phyloP scores from a whole-genome alignment of 1,140 invertebrate genomes.

The Phymastichus coffea region DNA sequence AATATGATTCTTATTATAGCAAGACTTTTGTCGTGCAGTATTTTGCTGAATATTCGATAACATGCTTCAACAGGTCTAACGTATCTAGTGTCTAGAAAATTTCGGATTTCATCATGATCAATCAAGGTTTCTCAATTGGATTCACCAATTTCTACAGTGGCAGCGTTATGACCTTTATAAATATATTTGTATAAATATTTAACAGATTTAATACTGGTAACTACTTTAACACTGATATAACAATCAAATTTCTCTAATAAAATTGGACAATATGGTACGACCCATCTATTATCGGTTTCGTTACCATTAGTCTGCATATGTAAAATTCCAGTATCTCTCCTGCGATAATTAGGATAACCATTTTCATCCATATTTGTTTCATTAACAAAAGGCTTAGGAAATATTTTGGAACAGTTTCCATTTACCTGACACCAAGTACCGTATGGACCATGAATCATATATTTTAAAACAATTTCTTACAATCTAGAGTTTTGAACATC shows the following conservation, averaged over 20 bases:
- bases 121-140: background rate
- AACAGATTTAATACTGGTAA: slow-evolving; percentile 17
- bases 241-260: slow-evolving; percentile 16
- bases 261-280: slow-evolving; percentile 34
- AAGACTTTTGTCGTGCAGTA: slow-evolving; percentile 27
- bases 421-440: slow-evolving; percentile 42
- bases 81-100: slow-evolving; percentile 4
- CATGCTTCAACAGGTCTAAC: background rate
- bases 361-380: slow-evolving; percentile 39
- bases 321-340: slow-evolving; percentile 19
- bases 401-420: slow-evolving; percentile 46
- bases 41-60: no score
- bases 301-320: background rate
- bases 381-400: slow-evolving; percentile 38
- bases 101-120: slow-evolving; percentile 3
- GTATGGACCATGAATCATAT: slow-evolving; percentile 48
- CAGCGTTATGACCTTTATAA: no score
- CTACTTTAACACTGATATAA: slow-evolving; percentile 13
- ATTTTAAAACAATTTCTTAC: slow-evolving; percentile 40
- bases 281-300: slow-evolving; percentile 36
- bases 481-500: slow-evolving; percentile 46
- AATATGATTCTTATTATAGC: background rate
- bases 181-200: no score
- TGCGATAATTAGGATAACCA: slow-evolving; percentile 34
- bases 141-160: slow-evolving; percentile 20